Evolutionary conservation across 2,888 invertebrate genomes (phyloP), one percentile per base, ranked within the genome.

Genomic region (Chorisops tibialis): DNA sequence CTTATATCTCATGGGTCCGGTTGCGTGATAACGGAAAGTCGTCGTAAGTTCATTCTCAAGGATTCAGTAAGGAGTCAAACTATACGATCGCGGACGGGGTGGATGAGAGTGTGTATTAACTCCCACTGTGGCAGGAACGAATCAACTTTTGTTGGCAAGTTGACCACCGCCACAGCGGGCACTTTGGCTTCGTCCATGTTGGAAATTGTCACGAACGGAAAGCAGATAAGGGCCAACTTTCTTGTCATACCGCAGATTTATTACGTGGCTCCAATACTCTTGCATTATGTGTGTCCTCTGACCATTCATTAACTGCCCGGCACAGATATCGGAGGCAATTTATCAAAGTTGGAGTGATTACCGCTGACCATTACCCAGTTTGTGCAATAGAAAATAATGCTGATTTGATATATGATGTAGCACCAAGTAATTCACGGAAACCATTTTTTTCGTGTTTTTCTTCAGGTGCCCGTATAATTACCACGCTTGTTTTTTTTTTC

Each of bases 141-240:
- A 16, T 6, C 41, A 41, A 41, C 16, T 11, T 41, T 16, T n/a
- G 16, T 16, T n/a, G 16, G n/a, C 12, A 16, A 12, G 6, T n/a
- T 41, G 41, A 16, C n/a, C 16, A 16, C n/a, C 16, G 12, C 14
- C n/a, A 12, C 41, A 16, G 16, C 12, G 41, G 16, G n/a, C 21
- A 47, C 38, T 39, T 19, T 14, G 48, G 30, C 30, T 30, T 30
- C 21, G 47, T 50, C 49, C 66, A 67, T 68, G 67, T 68, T 68
- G 73, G 74, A 76, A 76, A 76, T 76, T 76, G 77, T 77, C 77
- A 77, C 77, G 77, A 77, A 77, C 77, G 77, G 77, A 77, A 77
- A 72, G 76, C 70, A 76, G 77, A 77, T 77, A 77, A 77, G 75
- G 69, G 72, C 72, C 75, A 72, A 72, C 75, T 75, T 72, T 76